These are phyloP conservation scores for Camptogramma bilineatum DNA, from an alignment of 2,888 invertebrate species.

Conservation along the genomic window DNA sequence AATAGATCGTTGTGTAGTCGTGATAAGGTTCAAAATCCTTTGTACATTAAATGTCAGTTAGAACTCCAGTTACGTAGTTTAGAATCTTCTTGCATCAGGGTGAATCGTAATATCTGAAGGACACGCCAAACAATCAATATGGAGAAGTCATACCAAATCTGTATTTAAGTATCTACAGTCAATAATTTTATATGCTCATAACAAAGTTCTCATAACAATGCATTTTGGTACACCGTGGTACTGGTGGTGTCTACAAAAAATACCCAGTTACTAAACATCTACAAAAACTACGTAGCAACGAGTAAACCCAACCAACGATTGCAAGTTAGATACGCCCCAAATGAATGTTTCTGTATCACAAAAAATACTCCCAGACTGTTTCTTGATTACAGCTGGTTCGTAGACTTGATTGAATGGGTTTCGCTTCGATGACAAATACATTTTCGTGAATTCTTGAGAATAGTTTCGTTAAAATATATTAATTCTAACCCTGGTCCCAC, in stretches of 20 bases:
- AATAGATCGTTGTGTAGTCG: too few relatives aligned
- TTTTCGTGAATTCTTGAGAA: not conserved
- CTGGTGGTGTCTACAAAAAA: not conserved
- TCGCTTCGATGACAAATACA: not conserved
- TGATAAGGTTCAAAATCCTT: too few relatives aligned
- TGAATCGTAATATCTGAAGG: too few relatives aligned
- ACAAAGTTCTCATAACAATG: not conserved
- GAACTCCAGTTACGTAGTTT: too few relatives aligned
- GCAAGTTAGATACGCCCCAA: slow-evolving; percentile 8
- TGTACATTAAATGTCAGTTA: too few relatives aligned
- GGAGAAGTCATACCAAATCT: too few relatives aligned
- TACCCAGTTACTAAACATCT: not conserved
- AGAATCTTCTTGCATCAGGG: too few relatives aligned
- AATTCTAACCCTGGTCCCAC: not conserved
- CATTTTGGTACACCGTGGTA: not conserved
- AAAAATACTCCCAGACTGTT: slow-evolving; percentile 16
- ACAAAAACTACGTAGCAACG: slow-evolving; percentile 1
- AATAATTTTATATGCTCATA: too few relatives aligned
- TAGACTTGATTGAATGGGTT: not conserved
- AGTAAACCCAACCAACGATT: not conserved
- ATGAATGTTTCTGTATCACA: slow-evolving; percentile 11
- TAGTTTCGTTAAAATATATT: not conserved
- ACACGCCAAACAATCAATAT: too few relatives aligned
- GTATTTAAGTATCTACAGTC: too few relatives aligned
- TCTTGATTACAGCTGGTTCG: not conserved